Evolutionary conservation across 1,140 invertebrate species (phyloP), one percentile per base, ranked within the genome.

Genomic region (Aradophagus sp.): DNA sequence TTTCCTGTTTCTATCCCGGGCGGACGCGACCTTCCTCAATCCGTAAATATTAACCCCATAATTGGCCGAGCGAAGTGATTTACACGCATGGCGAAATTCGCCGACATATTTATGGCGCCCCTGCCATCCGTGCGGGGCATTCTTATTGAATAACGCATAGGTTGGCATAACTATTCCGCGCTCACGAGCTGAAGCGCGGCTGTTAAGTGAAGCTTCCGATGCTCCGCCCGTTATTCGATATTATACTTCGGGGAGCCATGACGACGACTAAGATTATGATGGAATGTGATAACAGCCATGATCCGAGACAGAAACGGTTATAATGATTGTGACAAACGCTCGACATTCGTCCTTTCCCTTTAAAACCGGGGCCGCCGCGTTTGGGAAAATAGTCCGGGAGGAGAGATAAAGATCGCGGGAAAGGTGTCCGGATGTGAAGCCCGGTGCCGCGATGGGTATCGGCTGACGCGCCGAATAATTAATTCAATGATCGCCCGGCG

Each of bases 1-100:
- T 63, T 63, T 26, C 47, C 38, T 63, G 59, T 63, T 63, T 48
- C 39, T 62, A 59, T 66, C 44, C 73, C 73, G 34, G n/a, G 71
- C 41, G 71, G 53, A 69, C 67, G 11, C 17, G 61, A 50, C 61
- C 61, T 62, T 48, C 67, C 27, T 19, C 35, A 53, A 59, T 17
- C 59, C 76, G 80, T 81, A 80, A 82, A 84, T 83, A 82, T 81
- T 80, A 80, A 83, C 79, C 73, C 69, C 74, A 76, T 81, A 82
- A 84, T 83, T 82, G 77, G 76, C 63, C 73, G 10, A 32, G 70
- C 63, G 68, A 76, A 76, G 75, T 81, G 78, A 83, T 82, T 82
- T 81, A 81, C 58, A 71, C 53, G 50, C 23, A 31, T 61, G 42
- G 67, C 62, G 76, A 81, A 80, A 78, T 71, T 80, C 75, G 39